Base-by-base conservation (phyloP, 2,797 vertebrate species). In the Caiman crocodilus region DNA sequence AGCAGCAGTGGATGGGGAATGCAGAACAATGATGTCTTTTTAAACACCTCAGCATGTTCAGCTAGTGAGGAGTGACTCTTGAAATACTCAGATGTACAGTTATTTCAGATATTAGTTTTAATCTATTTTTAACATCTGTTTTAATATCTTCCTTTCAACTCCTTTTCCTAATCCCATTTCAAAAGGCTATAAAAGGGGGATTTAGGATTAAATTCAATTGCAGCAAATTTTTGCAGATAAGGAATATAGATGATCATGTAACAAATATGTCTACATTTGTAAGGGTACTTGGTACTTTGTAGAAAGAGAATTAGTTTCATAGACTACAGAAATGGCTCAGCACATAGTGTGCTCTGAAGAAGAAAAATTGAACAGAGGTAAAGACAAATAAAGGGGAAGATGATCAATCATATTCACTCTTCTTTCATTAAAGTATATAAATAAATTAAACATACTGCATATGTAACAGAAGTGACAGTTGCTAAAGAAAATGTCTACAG, bases 401-500 rank as follows among this genome's bases (percentile, higher is more conserved):
- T 25, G 23, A 0, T 0, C 65, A 57, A 7, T 14, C 86, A 76
- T 86, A 82, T 90, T 17, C 1, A 58, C 76, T 93, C 83, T 91
- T 35, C 69, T 89, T 86, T 88, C 85, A 84, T 71, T 79, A 87
- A 92, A 90, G 71, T 87, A 42, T 35, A 15, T 42, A 71, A 42
- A 35, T 30, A 67, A 67, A 67, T 42, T 20, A 32, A 69, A 21
- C 32, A 21, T 21, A 87, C 84, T 91, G 93, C 89, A 59, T 32
- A 25, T 76, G 80, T 96, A 92, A 95, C 90, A 83, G 32, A 88
- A 76, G 83, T 58, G 79, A 1, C 83, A 93, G 86, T 95, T 96
- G 91, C 87, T 88, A 90, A 89, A 76, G 64, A n/a, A 85, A 32
- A 32, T 67, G 15, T 57, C 82, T 21, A 32, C 30, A 50, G 42